A percentile compares a stretch with the other conserved stretches of the same genome.
Evolutionary conservation across 2,888 invertebrate genomes (phyloP).

Genomic region (Artemia sinica): DNA sequence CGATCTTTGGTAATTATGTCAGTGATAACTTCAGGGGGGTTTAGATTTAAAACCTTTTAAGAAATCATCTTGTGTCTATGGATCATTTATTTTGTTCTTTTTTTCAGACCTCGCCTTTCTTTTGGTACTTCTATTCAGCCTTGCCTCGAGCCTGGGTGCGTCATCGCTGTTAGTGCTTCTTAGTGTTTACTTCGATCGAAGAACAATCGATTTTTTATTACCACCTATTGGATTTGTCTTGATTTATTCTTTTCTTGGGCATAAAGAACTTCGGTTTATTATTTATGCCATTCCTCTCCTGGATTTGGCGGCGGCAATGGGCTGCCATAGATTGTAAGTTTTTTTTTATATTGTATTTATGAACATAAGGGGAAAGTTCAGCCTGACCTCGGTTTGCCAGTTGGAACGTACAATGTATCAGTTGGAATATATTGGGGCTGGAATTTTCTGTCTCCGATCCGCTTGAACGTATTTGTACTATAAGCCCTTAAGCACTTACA

Average conservation of each 20-base stretch:
- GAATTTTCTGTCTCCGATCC: too few species aligned
- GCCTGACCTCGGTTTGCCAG: too few species aligned
- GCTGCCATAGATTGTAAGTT: slow-evolving; percentile 72
- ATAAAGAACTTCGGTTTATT: slow-evolving; percentile 92
- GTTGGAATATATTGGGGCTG: too few species aligned
- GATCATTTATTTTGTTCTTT: neutral
- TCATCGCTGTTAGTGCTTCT: slow-evolving; percentile 61
- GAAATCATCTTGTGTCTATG: too few species aligned
- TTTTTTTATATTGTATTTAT: too few species aligned
- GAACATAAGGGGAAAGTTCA: too few species aligned
- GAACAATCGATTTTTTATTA: slow-evolving; percentile 47
- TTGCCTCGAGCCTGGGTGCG: slow-evolving; percentile 73
- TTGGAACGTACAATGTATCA: too few species aligned
- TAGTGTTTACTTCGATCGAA: slow-evolving; percentile 52
- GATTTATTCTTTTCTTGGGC: slow-evolving; percentile 85
- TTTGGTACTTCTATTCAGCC: slow-evolving; percentile 97
- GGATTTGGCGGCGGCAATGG: slow-evolving; percentile 70
- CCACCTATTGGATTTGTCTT: slow-evolving; percentile 61
- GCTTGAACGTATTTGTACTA: too few species aligned
- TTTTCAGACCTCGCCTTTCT: slow-evolving; percentile 69
- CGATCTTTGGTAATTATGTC: too few species aligned
- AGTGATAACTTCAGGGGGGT: too few species aligned
- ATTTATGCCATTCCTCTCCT: slow-evolving; percentile 90
- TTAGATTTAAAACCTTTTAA: too few species aligned
- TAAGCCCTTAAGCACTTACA: too few species aligned